Evolutionary conservation across 2,113 vertebrate species (phyloP).

Genomic region (Colistium nudipinnis): DNA sequence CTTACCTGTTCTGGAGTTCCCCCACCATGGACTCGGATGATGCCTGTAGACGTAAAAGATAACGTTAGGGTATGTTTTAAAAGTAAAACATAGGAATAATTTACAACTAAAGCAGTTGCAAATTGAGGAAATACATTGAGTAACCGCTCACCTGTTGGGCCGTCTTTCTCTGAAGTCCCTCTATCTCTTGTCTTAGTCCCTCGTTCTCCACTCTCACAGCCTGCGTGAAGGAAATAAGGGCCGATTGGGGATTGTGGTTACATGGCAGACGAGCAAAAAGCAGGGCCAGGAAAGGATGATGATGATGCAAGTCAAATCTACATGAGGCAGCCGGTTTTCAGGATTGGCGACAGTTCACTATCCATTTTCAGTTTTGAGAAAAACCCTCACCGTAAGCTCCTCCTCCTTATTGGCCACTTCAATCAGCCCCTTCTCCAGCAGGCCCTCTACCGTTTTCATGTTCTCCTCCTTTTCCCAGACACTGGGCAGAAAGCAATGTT

Average conservation of each 20-base stretch:
- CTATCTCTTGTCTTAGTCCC: slow-evolving; percentile 84
- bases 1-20: slow-evolving; percentile 92
- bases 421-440: slow-evolving; percentile 93
- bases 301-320: slow-evolving; percentile 13
- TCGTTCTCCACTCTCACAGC: slow-evolving; percentile 84
- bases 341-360: neutral
- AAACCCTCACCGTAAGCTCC: slow-evolving; percentile 86
- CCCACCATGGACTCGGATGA: slow-evolving; percentile 86
- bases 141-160: slow-evolving; percentile 86
- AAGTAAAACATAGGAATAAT: neutral
- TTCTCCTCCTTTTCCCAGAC: slow-evolving; percentile 91
- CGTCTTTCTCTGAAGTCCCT: slow-evolving; percentile 83
- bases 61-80: no score
- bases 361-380: neutral
- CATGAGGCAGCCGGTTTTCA: neutral
- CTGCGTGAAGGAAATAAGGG: slow-evolving; percentile 73
- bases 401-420: slow-evolving; percentile 96
- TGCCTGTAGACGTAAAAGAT: no score
- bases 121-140: neutral
- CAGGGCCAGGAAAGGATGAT: slow-evolving; percentile 8
- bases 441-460: slow-evolving; percentile 91
- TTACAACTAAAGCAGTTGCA: neutral
- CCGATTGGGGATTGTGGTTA: slow-evolving; percentile 31
- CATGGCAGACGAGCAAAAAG: slow-evolving; percentile 5
- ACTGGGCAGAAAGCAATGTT: slow-evolving; percentile 64